Conservation (phyloP, 2,113 vertebrate genomes). For the Pelecanoides urinatrix region DNA sequence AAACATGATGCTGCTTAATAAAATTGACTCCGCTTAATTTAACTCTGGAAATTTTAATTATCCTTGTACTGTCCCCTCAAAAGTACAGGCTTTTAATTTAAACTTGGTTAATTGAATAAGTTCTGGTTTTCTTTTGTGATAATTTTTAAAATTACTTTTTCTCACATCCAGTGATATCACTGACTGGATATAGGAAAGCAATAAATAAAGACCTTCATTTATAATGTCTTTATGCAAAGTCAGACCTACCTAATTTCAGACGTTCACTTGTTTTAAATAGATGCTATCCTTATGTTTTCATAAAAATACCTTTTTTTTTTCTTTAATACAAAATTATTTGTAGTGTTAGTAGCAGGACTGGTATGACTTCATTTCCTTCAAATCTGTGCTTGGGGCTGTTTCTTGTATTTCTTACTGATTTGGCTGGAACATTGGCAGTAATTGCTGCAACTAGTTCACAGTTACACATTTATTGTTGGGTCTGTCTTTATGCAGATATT, state of each 20-base stretch:
- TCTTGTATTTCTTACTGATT: neutral
- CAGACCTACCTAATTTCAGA: neutral
- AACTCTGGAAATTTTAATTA: neutral
- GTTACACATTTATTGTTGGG: neutral
- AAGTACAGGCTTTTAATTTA: neutral
- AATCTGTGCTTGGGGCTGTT: neutral
- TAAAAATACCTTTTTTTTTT: neutral
- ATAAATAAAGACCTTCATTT: neutral
- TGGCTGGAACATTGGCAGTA: neutral
- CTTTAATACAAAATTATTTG: neutral
- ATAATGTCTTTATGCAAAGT: neutral
- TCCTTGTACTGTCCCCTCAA: neutral
- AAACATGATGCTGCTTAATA: neutral
- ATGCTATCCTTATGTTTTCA: neutral
- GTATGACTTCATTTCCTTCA: neutral
- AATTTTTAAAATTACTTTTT: neutral
- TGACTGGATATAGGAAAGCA: neutral
- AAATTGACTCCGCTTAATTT: neutral
- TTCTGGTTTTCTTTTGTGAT: neutral
- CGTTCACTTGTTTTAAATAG: neutral
- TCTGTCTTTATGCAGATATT: neutral
- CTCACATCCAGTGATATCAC: neutral
- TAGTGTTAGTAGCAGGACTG: neutral
- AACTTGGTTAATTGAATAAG: neutral
- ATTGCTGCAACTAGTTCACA: neutral